Evolutionary conservation across 1,140 invertebrate species (phyloP).

Genomic region (Aphaenogaster ashmeadi): DNA sequence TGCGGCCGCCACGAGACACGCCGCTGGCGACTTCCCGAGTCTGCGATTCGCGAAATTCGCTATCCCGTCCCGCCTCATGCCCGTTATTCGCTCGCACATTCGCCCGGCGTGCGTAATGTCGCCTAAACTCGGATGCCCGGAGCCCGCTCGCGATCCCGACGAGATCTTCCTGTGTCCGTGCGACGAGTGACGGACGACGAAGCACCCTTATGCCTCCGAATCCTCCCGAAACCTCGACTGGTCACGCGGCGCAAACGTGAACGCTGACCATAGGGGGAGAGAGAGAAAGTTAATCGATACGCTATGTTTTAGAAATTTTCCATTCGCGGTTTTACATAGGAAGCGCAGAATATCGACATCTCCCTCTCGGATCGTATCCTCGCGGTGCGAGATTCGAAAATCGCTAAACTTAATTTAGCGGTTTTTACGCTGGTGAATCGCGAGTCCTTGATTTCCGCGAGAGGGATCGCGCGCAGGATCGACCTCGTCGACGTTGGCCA

Average conservation of each 20-base stretch:
- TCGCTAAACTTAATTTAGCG: neutral
- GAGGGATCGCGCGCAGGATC: neutral
- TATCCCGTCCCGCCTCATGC: too few relatives aligned
- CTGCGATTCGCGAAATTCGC: neutral
- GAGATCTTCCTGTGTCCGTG: neutral
- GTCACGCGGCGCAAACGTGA: slow-evolving; percentile 28
- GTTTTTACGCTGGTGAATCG: too few relatives aligned
- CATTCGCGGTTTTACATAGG: slow-evolving; percentile 3
- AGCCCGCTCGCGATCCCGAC: neutral
- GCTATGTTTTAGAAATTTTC: slow-evolving; percentile 30
- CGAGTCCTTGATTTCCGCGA: neutral
- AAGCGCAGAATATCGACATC: neutral
- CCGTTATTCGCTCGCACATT: neutral
- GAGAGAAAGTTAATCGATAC: slow-evolving; percentile 35
- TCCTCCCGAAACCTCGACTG: slow-evolving; percentile 16
- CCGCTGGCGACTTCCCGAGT: neutral
- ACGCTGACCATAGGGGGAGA: neutral
- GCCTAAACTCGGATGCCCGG: neutral
- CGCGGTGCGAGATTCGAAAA: neutral
- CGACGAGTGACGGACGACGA: neutral
- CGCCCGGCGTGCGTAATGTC: neutral
- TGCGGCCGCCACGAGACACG: slow-evolving; percentile 9
- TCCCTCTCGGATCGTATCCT: neutral
- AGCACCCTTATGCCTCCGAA: neutral
- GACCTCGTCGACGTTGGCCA: neutral